A percentile compares a stretch with the other conserved stretches of the same genome.
Evolutionary conservation across 2,113 vertebrate genomes (phyloP).

Genomic region (Seriola dumerili): DNA sequence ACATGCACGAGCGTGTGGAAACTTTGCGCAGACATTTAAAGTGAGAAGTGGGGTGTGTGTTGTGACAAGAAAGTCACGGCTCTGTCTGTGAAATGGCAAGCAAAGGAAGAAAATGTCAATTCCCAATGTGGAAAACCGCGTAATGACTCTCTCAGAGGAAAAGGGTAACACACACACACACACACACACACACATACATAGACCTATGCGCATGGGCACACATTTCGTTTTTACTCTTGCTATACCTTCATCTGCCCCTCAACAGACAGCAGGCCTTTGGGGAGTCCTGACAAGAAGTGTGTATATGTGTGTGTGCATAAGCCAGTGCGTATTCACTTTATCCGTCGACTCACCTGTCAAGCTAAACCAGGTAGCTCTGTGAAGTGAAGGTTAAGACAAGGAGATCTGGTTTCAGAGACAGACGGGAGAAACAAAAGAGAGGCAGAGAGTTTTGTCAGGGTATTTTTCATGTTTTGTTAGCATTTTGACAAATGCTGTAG

Average conservation of each 20-base stretch:
- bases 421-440: slow-evolving; percentile 40
- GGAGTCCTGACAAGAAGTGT: slow-evolving; percentile 60
- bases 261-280: slow-evolving; percentile 67
- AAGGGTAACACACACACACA: slow-evolving; percentile 20
- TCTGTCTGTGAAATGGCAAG: slow-evolving; percentile 63
- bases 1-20: not conserved
- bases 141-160: slow-evolving; percentile 72
- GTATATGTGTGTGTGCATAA: slow-evolving; percentile 11
- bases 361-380: slow-evolving; percentile 56
- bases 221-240: slow-evolving; percentile 31
- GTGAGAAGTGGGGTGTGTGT: slow-evolving; percentile 42
- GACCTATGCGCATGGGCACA: slow-evolving; percentile 7
- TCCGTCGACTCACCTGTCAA: slow-evolving; percentile 66
- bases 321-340: slow-evolving; percentile 45
- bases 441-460: slow-evolving; percentile 28
- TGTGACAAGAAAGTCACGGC: slow-evolving; percentile 59
- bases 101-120: slow-evolving; percentile 67
- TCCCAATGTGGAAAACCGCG: slow-evolving; percentile 59
- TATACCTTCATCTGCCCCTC: slow-evolving; percentile 64
- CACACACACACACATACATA: not conserved
- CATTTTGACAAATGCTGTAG: slow-evolving; percentile 53
- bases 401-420: slow-evolving; percentile 59
- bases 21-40: slow-evolving; percentile 45
- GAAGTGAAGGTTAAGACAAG: slow-evolving; percentile 69
- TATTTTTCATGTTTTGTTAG: slow-evolving; percentile 37